Evolutionary conservation across 2,797 vertebrate genomes (phyloP).

Genomic region (Chanos chanos): DNA sequence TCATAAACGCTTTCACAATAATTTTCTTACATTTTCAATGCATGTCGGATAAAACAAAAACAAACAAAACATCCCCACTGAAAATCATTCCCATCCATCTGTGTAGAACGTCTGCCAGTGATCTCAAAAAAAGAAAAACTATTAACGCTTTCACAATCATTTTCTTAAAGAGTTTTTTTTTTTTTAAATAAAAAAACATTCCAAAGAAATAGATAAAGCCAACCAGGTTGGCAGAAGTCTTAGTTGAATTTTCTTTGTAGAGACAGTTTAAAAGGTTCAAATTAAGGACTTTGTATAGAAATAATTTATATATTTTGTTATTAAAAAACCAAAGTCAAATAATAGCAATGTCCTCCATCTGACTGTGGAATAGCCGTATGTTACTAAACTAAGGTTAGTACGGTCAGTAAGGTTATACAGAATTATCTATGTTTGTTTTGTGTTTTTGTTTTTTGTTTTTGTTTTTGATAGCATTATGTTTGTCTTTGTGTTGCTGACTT

Average conservation of each 20-base stretch:
- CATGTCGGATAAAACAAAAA: too few relatives aligned
- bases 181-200: slow-evolving; percentile 10
- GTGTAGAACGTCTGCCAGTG: slow-evolving; percentile 16
- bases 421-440: too few relatives aligned
- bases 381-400: not conserved
- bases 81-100: slow-evolving; percentile 3
- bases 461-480: not conserved
- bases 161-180: too few relatives aligned
- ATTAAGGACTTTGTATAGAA: not conserved
- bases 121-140: not conserved
- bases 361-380: too few relatives aligned
- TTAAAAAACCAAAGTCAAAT: not conserved
- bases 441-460: not conserved
- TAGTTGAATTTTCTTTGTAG: not conserved
- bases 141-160: slow-evolving; percentile 15
- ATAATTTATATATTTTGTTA: not conserved
- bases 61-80: too few relatives aligned
- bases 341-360: slow-evolving; percentile 2
- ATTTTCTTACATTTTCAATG: too few relatives aligned
- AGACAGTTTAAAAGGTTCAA: not conserved
- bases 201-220: not conserved
- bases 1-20: slow-evolving; percentile 12
- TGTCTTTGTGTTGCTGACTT: not conserved
- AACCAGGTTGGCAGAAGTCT: not conserved
- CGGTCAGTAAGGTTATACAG: too few relatives aligned